A percentile compares a stretch with the other conserved stretches of the same genome.
These are phyloP conservation scores for Eulithis testata DNA, from an alignment of 2,888 invertebrate species.

Conservation along the genomic window DNA sequence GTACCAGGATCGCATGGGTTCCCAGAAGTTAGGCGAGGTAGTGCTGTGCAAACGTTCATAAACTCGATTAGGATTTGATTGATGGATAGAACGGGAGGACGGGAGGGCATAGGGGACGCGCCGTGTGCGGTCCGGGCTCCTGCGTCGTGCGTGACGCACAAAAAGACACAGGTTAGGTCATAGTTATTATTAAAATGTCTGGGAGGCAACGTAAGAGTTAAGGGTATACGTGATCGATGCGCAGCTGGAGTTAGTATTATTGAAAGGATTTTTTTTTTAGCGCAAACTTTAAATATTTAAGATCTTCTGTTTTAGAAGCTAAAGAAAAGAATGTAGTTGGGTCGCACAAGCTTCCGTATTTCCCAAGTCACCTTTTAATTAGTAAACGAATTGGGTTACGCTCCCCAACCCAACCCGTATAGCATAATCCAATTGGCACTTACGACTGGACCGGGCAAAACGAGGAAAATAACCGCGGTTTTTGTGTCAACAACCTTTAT, in stretches of 20 bases:
- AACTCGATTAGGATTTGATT: constrained; percentile 75
- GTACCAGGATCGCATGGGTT: constrained; percentile 40
- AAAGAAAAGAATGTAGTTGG: constrained; percentile 1
- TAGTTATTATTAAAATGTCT: constrained; percentile 2
- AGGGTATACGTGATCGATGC: constrained; percentile 43
- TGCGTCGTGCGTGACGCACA: constrained; percentile 50
- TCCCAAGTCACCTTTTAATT: constrained; percentile 14
- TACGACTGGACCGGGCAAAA: constrained; percentile 25
- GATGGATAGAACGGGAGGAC: constrained; percentile 51
- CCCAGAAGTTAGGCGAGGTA: constrained; percentile 38
- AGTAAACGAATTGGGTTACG: constrained; percentile 25
- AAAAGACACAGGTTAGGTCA: constrained; percentile 28
- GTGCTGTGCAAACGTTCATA: constrained; percentile 60
- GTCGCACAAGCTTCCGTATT: constrained; percentile 6
- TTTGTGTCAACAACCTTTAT: constrained; percentile 46
- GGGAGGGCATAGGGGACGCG: constrained; percentile 37
- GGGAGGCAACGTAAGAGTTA: constrained; percentile 26
- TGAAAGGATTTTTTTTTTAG: constrained; percentile 1
- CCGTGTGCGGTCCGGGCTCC: constrained; percentile 50
- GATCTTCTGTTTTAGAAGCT: neutral
- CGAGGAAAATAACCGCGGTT: constrained; percentile 36
- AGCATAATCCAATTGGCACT: constrained; percentile 31
- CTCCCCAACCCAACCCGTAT: constrained; percentile 5
- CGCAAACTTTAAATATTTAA: neutral
- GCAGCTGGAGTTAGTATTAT: constrained; percentile 31